Evolutionary conservation across 2,113 vertebrate genomes (phyloP), one percentile per base, ranked within the genome.

Genomic region (Solea senegalensis): DNA sequence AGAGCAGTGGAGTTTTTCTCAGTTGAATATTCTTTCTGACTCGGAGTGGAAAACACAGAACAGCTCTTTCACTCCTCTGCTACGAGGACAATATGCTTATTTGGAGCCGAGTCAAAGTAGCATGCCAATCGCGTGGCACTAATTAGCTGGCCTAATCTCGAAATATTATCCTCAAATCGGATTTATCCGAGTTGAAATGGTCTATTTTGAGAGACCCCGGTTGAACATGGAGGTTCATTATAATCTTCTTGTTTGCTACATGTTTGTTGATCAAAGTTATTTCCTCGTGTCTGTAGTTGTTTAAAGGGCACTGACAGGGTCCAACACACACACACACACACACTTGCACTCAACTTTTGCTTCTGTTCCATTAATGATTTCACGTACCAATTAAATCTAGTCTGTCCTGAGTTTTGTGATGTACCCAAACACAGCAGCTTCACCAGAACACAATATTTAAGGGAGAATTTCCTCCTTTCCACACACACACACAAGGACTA

Each of bases 191-290:
- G 76, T 88, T 88, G 87, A 92, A 88, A 88, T 86, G 62, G 10
- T 88, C 88, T 92, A 92, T 91, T 91, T 90, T 84, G 41, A 85
- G 87, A 82, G 81, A 82, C 83, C 84, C 73, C 68, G 15, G 63
- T 69, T 85, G 80, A 88, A 90, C 86, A 90, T 65, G 70, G 76
- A 83, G 82, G 62, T 90, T 89, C 87, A 86, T 91, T 89, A 92
- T 86, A 81, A 84, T 86, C 85, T 83, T 41, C 84, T 90, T 88
- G 87, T 90, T 89, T 89, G 87, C 84, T 86, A 90, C 89, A 92
- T 86, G 87, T 88, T 85, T 89, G 84, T 90, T 87, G 86, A 91
- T 91, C 88, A 89, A 89, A 90, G 87, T 85, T 87, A 65, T 66
- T 84, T 81, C 78, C 65, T 60, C 46, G 83, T 83, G 74, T 88